These are phyloP conservation scores for Xerus rutilus DNA, from an alignment of 2,797 vertebrate genomes.

Conservation along the genomic window DNA sequence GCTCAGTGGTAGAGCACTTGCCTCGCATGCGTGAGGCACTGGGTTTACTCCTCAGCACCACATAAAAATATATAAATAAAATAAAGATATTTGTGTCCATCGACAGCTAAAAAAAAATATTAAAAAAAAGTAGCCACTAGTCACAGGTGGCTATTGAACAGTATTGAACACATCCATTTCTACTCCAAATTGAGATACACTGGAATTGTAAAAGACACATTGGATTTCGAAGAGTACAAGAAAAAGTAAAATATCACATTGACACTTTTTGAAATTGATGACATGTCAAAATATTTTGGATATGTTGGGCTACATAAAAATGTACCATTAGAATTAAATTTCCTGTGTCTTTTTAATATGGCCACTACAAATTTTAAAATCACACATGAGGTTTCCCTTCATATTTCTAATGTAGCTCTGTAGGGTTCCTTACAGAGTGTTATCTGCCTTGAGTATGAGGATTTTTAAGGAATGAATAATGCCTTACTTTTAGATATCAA, in stretches of 20 bases:
- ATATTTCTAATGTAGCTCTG: not conserved
- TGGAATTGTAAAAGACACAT: not conserved
- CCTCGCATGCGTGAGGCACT: too few species aligned
- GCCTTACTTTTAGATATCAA: constrained; percentile 13
- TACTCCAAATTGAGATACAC: not conserved
- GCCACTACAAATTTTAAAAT: not conserved
- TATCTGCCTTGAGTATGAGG: not conserved
- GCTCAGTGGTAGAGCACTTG: too few species aligned
- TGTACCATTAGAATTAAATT: not conserved
- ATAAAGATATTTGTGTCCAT: too few species aligned
- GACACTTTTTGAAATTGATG: not conserved
- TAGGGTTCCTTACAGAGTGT: not conserved
- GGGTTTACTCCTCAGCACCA: too few species aligned
- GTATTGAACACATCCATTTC: not conserved
- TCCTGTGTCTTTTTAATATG: constrained; percentile 17
- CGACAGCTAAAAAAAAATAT: too few species aligned
- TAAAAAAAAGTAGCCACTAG: not conserved
- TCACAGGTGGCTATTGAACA: not conserved
- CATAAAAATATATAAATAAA: too few species aligned
- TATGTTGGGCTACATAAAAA: constrained; percentile 39
- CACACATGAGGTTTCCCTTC: not conserved
- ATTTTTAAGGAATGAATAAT: not conserved
- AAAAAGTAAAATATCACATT: not conserved
- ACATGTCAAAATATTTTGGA: constrained; percentile 41
- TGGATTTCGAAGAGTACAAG: not conserved